Base-by-base conservation (phyloP, 2,888 invertebrate genomes). In the Rotaria magnacalcarata region DNA sequence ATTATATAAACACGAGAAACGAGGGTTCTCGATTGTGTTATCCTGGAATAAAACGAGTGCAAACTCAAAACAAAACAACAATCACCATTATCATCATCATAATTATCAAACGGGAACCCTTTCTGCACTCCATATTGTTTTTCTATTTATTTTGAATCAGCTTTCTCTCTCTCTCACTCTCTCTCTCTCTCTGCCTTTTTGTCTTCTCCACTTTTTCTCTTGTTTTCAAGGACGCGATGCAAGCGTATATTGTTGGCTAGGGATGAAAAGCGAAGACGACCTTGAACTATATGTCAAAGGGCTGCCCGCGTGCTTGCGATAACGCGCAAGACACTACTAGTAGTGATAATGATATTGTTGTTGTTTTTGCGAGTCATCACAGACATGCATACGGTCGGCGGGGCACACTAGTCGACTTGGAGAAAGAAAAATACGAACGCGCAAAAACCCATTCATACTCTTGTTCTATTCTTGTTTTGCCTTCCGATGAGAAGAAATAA, bases 221-320 rank as follows among this genome's bases (percentile, higher is more conserved):
- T 67, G 7, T 67, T 67, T 67, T 67, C 67, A 67, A 67, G 34
- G 67, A 67, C 67, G 5, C 52, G 6, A 14, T 16, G 19, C 0
- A 67, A 41, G 67, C 14, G 7, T 67, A 67, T 27, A 34, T 41
- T 67, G 67, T 41, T 67, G 34, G 34, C 67, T 67, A 67, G 19
- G 19, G 34, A 67, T 34, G 6, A 19, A 67, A 27, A 34, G 34
- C 19, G 34, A 34, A 7, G 11, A 41, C 67, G 34, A 34, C 67
- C 67, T 67, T 67, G 67, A 67, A 67, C 67, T 41, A 67, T 19
- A 67, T 67, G 67, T 67, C 67, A 67, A 67, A 67, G 34, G 14
- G 67, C 67, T 67, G 34, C 67, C 34, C 67, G 1, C 67, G 19
- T 67, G 67, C 34, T 67, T 67, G 34, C 34, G 34, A 41, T 67